Conservation (phyloP, 1,140 invertebrate species). For the Steinernema feltiae region DNA sequence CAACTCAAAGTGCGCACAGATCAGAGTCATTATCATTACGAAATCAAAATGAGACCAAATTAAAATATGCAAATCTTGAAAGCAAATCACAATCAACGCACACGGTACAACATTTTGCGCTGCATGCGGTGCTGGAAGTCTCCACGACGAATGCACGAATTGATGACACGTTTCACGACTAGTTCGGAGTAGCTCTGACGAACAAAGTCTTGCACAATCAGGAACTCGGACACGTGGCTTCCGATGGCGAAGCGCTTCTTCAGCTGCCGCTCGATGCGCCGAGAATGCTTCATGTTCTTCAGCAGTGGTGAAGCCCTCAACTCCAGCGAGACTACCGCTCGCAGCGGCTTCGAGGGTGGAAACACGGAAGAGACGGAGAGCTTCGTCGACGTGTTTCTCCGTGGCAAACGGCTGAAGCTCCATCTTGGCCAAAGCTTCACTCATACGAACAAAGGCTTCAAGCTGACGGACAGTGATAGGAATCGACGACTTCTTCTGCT, state of each 20-base stretch:
- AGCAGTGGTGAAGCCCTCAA: constrained; percentile 90
- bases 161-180: constrained; percentile 54
- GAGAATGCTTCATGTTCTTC: constrained; percentile 83
- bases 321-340: constrained; percentile 79
- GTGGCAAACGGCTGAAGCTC: constrained; percentile 83
- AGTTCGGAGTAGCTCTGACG: constrained; percentile 63
- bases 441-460: constrained; percentile 90
- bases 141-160: constrained; percentile 67
- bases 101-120: constrained; percentile 87
- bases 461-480: constrained; percentile 69
- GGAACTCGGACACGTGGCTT: constrained; percentile 86
- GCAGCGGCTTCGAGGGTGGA: constrained; percentile 92
- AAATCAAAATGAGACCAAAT: not conserved
- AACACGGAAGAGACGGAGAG: constrained; percentile 93
- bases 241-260: constrained; percentile 91
- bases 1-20: too few species aligned
- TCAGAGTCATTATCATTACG: too few species aligned
- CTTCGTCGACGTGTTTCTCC: constrained; percentile 87
- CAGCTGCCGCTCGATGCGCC: constrained; percentile 87
- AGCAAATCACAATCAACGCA: too few species aligned
- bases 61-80: too few species aligned
- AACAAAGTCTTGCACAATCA: constrained; percentile 85
- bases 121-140: constrained; percentile 91
- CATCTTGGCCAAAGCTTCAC: constrained; percentile 97
- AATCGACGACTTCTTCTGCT: constrained; percentile 62